Evolutionary conservation across 2,797 vertebrate genomes (phyloP), one percentile per base, ranked within the genome.

Genomic region (Hipposideros larvatus): DNA sequence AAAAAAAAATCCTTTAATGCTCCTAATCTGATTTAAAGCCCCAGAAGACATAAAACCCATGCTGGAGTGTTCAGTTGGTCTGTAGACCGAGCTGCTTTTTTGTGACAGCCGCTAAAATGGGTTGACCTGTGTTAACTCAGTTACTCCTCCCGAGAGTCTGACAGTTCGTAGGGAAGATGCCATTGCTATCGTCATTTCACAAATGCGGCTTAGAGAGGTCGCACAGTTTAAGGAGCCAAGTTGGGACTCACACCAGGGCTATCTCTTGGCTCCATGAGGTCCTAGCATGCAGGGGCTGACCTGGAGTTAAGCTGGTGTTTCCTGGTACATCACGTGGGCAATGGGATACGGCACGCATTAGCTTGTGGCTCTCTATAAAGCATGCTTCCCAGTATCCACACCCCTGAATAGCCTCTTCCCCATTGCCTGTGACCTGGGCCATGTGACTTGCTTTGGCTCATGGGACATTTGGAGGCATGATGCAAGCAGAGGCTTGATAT

Each of bases 311-410:
- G 63, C 28, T 48, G 26, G 7, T 22, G 53, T 68, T 57, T 34
- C 18, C 19, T 79, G 53, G 59, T 1, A 16, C 5, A 0, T 24
- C 13, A 0, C 2, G 21, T n/a, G 15, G 24, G 10, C 0, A 4
- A 65, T 5, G 14, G 26, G 57, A 11, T 41, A 19, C 22, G 59
- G 21, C 5, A 59, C 9, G 34, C 59, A 21, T 31, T 4, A 41
- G 18, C 10, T 18, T 24, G 55, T 26, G 82, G 28, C 16, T 70
- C 51, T 93, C 16, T 16, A 61, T 48, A 57, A 71, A 65, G 28
- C 11, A 57, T 22, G 16, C 19, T 53, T 79, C 82, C 28, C 5
- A 2, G 3, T 3, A 15, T 31, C 57, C 55, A 48, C 22, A 16
- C 2, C 34, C 13, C 7, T 34, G 5, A 11, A 9, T 4, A 48